Percentiles rank a stretch among this genome's conserved stretches.
Evolutionary conservation across 2,113 vertebrate genomes (phyloP).

Genomic region (Microcebus murinus): DNA sequence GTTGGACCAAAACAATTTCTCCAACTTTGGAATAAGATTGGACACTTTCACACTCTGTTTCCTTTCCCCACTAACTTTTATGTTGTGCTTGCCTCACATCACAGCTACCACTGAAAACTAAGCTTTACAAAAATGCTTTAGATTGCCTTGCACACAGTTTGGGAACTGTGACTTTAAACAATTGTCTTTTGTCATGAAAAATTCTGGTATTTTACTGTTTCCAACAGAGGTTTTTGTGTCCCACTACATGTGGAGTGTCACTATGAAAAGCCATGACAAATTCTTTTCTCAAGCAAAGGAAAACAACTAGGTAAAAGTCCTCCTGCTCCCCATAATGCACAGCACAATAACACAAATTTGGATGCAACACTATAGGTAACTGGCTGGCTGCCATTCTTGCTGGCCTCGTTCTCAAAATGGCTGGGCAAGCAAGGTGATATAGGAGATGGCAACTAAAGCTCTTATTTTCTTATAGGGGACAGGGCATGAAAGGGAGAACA

Average conservation of each 20-base stretch:
- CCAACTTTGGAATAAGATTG: background rate
- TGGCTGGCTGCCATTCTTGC: background rate
- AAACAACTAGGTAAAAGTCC: background rate
- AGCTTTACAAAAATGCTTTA: background rate
- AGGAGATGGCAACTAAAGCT: background rate
- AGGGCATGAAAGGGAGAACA: background rate
- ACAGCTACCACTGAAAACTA: background rate
- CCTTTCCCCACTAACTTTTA: background rate
- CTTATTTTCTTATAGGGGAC: background rate
- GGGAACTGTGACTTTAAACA: background rate
- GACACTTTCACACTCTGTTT: background rate
- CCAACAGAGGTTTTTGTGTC: background rate
- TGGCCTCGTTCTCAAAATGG: background rate
- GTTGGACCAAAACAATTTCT: background rate
- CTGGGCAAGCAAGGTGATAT: fast-evolving
- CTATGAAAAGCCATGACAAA: background rate
- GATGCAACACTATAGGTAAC: no score
- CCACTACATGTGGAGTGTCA: fast-evolving
- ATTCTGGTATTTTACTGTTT: background rate
- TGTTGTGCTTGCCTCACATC: background rate
- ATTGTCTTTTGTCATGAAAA: background rate
- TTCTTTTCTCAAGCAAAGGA: background rate
- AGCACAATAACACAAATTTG: background rate
- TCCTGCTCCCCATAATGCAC: background rate
- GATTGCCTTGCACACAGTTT: background rate